Evolutionary conservation across 2,888 invertebrate species (phyloP), one percentile per base, ranked within the genome.

Genomic region (Parapristionchus giblindavisi): DNA sequence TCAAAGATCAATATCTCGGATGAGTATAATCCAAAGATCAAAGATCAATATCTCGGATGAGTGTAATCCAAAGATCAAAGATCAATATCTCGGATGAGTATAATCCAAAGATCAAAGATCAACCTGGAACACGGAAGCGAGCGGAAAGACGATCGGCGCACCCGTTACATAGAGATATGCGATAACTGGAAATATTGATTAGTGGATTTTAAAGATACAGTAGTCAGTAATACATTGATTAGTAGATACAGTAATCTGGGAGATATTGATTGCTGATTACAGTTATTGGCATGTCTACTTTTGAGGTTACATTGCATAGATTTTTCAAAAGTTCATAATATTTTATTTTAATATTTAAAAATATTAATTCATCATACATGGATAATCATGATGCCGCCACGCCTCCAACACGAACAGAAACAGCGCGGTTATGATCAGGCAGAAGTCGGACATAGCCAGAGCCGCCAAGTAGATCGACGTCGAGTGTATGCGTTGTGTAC

Each of bases 381-480:
- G 83, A 77, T 85, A 80, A 29, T 84, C 80, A 75, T 87, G 87
- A 78, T 87, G 87, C 51, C 87, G 56, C 87, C 87, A 87, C 1
- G 87, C 84, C 73, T 87, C 87, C 61, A 87, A 76, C 27, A 87
- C 87, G 73, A 87, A 87, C 52, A 87, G 77, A 73, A 87, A 87
- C 85, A 87, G 85, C 8, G 87, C 87, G 1, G 85, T 85, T 54
- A 86, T 78, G 17, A 87, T 84, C 63, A 87, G 80, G 56, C 80
- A 84, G 61, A 87, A 86, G 79, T 87, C 87, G 17, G 86, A 86
- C 17, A 80, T 77, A 1, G 80, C 86, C 48, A 87, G 63, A 0
- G 86, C 84, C 2, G 85, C 85, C 36, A 87, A 77, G 73, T 87
- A 87, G 27, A 87, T 84, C 27, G 83, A 81, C 1, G 84, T 84